Conservation (phyloP, 1,140 invertebrate species). For the Radopholus similis region DNA sequence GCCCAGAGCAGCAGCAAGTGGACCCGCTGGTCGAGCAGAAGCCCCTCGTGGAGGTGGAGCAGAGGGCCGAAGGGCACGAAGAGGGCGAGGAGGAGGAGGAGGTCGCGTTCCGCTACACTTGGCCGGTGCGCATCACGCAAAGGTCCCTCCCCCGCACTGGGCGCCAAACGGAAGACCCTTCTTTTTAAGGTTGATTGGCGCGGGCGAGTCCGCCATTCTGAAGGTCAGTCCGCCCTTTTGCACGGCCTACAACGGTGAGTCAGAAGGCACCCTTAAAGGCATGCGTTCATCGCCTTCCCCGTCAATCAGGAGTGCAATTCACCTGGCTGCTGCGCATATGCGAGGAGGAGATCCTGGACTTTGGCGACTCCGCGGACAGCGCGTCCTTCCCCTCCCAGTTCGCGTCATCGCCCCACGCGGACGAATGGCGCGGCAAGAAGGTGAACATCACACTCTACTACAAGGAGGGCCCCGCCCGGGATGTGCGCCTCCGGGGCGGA, state of each 20-base stretch:
- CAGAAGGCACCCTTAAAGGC: too few relatives aligned
- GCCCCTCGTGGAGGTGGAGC: too few relatives aligned
- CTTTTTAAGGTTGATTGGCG: conserved; percentile 17
- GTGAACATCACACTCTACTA: conserved; percentile 40
- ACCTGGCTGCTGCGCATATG: conserved; percentile 35
- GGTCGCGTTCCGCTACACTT: conserved; percentile 31
- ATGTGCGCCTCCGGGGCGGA: conserved; percentile 22
- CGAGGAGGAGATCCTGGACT: conserved; percentile 29
- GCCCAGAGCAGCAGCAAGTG: too few relatives aligned
- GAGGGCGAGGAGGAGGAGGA: conserved; percentile 10
- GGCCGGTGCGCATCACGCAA: conserved; percentile 30
- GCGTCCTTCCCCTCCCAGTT: background rate
- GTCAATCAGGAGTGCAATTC: conserved; percentile 33
- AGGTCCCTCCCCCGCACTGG: background rate
- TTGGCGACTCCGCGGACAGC: background rate
- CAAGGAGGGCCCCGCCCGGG: conserved; percentile 37
- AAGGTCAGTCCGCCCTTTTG: conserved; percentile 37
- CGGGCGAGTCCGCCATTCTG: conserved; percentile 24
- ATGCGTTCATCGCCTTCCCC: background rate
- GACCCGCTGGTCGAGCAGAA: too few relatives aligned
- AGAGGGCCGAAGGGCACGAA: too few relatives aligned
- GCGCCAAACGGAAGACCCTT: background rate
- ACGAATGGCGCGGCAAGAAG: conserved; percentile 4
- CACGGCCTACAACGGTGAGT: conserved; percentile 18
- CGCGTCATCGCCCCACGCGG: background rate